These are phyloP conservation scores for Drosophila vallismaia DNA, from an alignment of 2,888 invertebrate genomes.

Conservation along the genomic window DNA sequence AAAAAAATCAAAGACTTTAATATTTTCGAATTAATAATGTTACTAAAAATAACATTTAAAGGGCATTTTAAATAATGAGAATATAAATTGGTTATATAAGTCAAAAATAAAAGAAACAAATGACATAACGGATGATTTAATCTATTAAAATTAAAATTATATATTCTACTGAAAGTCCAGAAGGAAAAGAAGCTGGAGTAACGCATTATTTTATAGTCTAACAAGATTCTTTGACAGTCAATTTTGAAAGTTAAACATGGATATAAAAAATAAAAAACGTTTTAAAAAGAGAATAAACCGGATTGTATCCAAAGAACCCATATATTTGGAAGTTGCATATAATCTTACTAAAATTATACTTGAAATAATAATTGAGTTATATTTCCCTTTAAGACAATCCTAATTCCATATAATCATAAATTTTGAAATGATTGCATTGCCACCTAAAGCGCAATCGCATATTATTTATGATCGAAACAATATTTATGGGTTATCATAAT, in stretches of 20 bases:
- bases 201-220: background rate
- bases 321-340: background rate
- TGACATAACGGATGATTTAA: too few species aligned
- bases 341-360: too few species aligned
- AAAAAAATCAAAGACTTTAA: background rate
- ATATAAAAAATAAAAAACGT: background rate
- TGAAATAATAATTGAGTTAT: background rate
- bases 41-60: too few species aligned
- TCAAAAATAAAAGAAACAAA: too few species aligned
- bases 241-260: background rate
- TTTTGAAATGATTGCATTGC: conserved; percentile 19
- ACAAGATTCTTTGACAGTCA: background rate
- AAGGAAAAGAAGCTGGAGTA: background rate
- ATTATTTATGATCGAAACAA: conserved; percentile 35
- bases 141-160: too few species aligned
- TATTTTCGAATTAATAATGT: too few species aligned
- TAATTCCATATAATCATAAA: conserved; percentile 3
- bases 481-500: conserved; percentile 44
- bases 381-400: background rate
- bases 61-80: too few species aligned
- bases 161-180: too few species aligned
- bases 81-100: too few species aligned
- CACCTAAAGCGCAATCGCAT: conserved; percentile 32
- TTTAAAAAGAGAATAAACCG: background rate
- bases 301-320: background rate